Evolutionary conservation across 1,140 invertebrate genomes (phyloP), one percentile per base, ranked within the genome.

Genomic region (Drosophila bocqueti): DNA sequence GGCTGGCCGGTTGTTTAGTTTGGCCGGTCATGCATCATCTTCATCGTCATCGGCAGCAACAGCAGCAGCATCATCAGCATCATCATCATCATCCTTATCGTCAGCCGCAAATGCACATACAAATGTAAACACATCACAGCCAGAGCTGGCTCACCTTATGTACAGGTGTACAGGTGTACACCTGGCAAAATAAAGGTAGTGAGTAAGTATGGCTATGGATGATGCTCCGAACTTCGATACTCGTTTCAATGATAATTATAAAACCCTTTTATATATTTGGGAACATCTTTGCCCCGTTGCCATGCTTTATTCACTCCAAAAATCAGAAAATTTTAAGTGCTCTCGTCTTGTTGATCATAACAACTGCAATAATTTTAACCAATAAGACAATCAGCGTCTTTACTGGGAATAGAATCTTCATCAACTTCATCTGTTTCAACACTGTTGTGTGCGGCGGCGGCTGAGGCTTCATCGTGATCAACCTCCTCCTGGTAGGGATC

Each of bases 401-500:
- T 11, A 90, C 72, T 52, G 90, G 79, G 31, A 79, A 68, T 4
- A 91, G 58, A 0, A 79, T 77, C 4, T 74, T 57, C 3, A 34
- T 16, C 40, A 2, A 11, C 8, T 77, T 68, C 15, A 84, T 46
- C 16, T 63, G 52, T 1, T 29, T 54, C 2, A 86, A 2, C 46
- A 24, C 24, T 24, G 6, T 31, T 10, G 73, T 69, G 24, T 29
- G 29, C 29, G 6, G 29, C 29, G 29, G 5, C 29, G 7, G 29
- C 29, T 54, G 57, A 0, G 90, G 79, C 16, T 82, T 74, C 58
- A 91, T 49, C 9, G 66, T 81, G 9, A 92, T 61, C 2, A 91
- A 74, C 2, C 94, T 94, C 89, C 94, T 92, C 1, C 76, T 61
- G n/a, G 95, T 77, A 24, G 95, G 94, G 21, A 95, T 95, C 83